phyloP scores from a whole-genome alignment of 2,113 vertebrate genomes.

The Syrrhaptes paradoxus region DNA sequence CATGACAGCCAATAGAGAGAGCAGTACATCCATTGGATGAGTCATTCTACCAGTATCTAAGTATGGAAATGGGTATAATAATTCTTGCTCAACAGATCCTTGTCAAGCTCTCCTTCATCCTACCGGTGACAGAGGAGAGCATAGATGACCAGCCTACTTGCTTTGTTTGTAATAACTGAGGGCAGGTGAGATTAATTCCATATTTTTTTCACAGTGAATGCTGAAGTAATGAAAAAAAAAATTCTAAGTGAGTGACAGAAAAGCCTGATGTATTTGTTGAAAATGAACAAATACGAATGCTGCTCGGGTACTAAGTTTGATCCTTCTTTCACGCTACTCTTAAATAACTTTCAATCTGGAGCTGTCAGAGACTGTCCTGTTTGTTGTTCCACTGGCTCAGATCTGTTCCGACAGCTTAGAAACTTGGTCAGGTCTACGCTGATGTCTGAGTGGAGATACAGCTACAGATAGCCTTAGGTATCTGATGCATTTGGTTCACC shows the following conservation, averaged over 20 bases:
- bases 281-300: not conserved
- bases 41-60: not conserved
- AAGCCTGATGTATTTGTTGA: not conserved
- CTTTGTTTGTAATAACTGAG: not conserved
- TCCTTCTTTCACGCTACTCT: not conserved
- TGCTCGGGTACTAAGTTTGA: not conserved
- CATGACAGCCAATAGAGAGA: not conserved
- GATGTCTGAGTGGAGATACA: not conserved
- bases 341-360: not conserved
- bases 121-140: not conserved
- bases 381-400: not conserved
- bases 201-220: not conserved
- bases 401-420: not conserved
- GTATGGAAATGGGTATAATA: not conserved
- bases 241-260: not conserved
- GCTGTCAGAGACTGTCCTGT: not conserved
- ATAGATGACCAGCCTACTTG: not conserved
- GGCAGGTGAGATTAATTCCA: not conserved
- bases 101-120: not conserved
- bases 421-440: not conserved
- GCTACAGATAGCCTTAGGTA: not conserved
- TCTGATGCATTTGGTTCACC: not conserved
- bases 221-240: not conserved
- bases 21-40: not conserved
- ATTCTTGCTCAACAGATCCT: not conserved